These are phyloP conservation scores for Drosophila kepulauana DNA, from an alignment of 1,140 invertebrate genomes.

Conservation along the genomic window DNA sequence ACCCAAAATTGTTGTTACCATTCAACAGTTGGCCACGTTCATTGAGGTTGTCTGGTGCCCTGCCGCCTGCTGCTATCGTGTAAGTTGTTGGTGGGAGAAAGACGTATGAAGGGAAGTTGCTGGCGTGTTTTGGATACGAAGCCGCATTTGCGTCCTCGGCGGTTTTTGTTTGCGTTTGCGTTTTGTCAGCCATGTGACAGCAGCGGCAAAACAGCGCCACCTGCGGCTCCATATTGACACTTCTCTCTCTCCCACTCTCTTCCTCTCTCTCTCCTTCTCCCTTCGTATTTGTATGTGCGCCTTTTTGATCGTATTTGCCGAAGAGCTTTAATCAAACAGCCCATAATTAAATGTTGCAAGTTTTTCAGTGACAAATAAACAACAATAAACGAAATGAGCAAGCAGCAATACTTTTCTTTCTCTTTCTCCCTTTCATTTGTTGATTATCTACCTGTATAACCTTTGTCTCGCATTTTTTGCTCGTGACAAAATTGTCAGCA, in stretches of 20 bases:
- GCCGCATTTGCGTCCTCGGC: constrained; percentile 54
- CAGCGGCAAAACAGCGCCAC: constrained; percentile 69
- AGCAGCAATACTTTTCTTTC: neutral
- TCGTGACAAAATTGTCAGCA: constrained; percentile 35
- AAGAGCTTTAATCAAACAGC: constrained; percentile 66
- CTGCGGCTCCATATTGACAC: constrained; percentile 79
- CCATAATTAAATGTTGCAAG: constrained; percentile 74
- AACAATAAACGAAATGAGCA: neutral
- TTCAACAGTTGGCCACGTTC: constrained; percentile 74
- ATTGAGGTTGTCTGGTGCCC: constrained; percentile 45
- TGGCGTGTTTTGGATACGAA: constrained; percentile 63
- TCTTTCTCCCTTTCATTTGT: neutral
- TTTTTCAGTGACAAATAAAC: constrained; percentile 42
- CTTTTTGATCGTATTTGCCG: constrained; percentile 51
- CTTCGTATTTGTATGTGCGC: constrained; percentile 5
- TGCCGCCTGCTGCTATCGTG: neutral
- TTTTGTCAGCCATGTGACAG: constrained; percentile 76
- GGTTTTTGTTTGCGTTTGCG: constrained; percentile 78
- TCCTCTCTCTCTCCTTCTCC: neutral
- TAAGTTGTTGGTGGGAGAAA: neutral
- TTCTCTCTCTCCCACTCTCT: constrained; percentile 17
- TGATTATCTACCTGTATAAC: too few relatives aligned
- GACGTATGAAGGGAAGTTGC: constrained; percentile 2
- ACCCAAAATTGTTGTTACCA: constrained; percentile 53
- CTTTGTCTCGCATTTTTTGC: constrained; percentile 9